Evolutionary conservation across 2,113 vertebrate genomes (phyloP).

Genomic region (Bos javanicus): DNA sequence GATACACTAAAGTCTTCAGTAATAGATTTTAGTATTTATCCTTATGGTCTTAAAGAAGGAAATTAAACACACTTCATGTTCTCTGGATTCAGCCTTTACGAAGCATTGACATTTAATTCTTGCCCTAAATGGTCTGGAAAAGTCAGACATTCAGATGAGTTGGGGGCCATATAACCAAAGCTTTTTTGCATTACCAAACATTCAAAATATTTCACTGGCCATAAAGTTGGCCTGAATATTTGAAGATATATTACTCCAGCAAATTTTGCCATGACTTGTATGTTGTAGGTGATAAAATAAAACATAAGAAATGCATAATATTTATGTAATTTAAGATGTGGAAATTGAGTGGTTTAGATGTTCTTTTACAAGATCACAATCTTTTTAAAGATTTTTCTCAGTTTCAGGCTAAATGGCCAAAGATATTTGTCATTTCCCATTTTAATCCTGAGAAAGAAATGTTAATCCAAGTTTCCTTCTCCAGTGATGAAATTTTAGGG

Average conservation of each 20-base stretch:
- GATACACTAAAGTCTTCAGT: not conserved
- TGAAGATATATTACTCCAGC: not conserved
- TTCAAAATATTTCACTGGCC: not conserved
- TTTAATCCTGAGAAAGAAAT: constrained; percentile 20
- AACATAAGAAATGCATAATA: not conserved
- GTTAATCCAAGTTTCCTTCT: constrained; percentile 1
- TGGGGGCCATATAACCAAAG: not conserved
- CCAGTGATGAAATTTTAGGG: not conserved
- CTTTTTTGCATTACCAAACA: not conserved
- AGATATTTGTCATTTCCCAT: not conserved
- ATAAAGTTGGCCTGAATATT: not conserved
- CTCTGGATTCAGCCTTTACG: not conserved
- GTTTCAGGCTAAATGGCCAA: not conserved
- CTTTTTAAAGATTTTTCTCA: not conserved
- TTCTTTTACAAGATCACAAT: not conserved
- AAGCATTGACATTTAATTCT: not conserved
- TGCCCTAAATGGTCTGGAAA: not conserved
- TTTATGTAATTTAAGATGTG: not conserved
- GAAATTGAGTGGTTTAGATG: not conserved
- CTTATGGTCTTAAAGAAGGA: not conserved
- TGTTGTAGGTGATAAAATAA: not conserved
- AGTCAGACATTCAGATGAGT: not conserved
- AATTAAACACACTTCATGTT: constrained; percentile 22
- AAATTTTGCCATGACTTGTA: not conserved
- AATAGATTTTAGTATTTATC: not conserved